Percentiles rank a stretch among this genome's conserved stretches.
Conservation (phyloP, 2,113 vertebrate genomes). For the Tonatia bakeri region DNA sequence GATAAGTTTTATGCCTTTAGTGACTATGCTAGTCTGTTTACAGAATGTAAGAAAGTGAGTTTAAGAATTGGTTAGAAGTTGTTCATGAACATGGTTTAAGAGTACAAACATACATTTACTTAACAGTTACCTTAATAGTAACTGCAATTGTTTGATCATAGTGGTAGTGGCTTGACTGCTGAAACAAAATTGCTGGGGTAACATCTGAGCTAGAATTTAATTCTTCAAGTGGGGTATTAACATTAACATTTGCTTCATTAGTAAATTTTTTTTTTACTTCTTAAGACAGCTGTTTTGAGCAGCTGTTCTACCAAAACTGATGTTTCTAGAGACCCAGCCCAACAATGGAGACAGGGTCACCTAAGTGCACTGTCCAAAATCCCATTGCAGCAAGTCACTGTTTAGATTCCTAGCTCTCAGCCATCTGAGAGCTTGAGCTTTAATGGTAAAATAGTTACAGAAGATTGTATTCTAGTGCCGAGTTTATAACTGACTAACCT, state of each 20-base stretch:
- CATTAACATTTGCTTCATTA: conserved; percentile 35
- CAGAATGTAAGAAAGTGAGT: background rate
- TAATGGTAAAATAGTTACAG: background rate
- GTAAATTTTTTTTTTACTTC: background rate
- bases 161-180: background rate
- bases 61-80: conserved; percentile 27
- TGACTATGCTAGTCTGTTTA: background rate
- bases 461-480: background rate
- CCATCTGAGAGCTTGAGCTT: background rate
- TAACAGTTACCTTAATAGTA: conserved; percentile 18
- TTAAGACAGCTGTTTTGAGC: conserved; percentile 56
- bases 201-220: background rate
- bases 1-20: background rate
- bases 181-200: background rate
- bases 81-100: background rate
- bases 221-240: conserved; percentile 18
- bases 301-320: conserved; percentile 50
- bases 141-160: background rate
- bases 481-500: background rate
- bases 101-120: background rate
- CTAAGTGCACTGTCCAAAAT: background rate
- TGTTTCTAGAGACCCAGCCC: conserved; percentile 35
- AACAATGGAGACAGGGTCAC: background rate
- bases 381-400: background rate
- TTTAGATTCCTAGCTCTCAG: background rate